A percentile compares a stretch with the other conserved stretches of the same genome.
Evolutionary conservation across 1,140 invertebrate species (phyloP).

Genomic region (Papilio helenus): DNA sequence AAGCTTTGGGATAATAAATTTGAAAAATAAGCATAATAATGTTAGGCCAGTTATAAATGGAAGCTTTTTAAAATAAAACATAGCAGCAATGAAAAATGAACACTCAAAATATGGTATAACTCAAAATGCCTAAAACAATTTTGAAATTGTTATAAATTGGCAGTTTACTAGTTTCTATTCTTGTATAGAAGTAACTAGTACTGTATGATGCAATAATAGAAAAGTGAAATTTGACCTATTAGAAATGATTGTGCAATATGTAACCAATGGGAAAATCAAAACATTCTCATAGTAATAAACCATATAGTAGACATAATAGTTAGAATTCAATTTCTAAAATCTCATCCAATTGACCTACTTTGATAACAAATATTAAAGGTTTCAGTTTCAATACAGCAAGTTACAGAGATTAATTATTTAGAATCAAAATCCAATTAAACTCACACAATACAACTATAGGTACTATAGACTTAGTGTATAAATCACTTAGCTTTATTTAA

Average conservation of each 20-base stretch:
- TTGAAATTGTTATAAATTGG: too few species aligned
- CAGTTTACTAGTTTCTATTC: too few species aligned
- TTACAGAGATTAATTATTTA: neutral
- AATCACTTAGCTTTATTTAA: too few species aligned
- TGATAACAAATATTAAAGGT: neutral
- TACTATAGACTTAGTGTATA: too few species aligned
- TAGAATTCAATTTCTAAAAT: neutral
- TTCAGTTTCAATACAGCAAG: neutral
- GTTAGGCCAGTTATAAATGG: too few species aligned
- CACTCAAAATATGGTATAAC: neutral
- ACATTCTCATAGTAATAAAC: neutral
- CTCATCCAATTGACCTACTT: neutral
- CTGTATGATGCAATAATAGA: neutral
- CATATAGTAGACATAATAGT: neutral
- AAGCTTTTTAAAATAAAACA: too few species aligned
- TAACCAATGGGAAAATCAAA: neutral
- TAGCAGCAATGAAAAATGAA: too few species aligned
- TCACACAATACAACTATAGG: too few species aligned
- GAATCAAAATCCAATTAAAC: neutral
- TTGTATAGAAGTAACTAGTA: neutral
- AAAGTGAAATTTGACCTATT: neutral
- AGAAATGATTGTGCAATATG: neutral
- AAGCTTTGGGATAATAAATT: too few species aligned
- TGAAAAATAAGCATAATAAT: too few species aligned
- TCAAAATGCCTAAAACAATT: neutral